Evolutionary conservation across 2,113 vertebrate species (phyloP).

Genomic region (Cryptomyrus ogoouensis): DNA sequence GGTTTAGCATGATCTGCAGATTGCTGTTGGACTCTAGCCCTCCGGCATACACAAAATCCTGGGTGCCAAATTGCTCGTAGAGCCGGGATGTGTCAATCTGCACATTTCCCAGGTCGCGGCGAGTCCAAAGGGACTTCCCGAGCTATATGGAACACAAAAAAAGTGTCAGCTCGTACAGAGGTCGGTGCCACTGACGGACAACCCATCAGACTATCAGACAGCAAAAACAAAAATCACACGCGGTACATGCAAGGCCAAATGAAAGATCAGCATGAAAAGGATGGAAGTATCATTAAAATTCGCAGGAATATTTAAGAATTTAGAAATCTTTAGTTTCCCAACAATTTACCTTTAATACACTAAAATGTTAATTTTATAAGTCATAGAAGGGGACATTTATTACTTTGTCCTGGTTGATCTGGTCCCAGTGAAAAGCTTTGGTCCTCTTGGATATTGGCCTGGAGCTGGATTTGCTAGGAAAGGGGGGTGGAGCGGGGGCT

Average conservation of each 20-base stretch:
- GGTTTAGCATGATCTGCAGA: slow-evolving; percentile 61
- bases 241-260: not conserved
- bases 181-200: not conserved
- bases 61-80: slow-evolving; percentile 53
- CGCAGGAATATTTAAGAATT: not conserved
- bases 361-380: not conserved
- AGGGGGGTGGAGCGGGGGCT: slow-evolving; percentile 33
- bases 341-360: not conserved
- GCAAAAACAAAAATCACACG: not conserved
- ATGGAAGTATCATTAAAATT: not conserved
- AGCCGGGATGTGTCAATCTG: slow-evolving; percentile 52
- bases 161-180: not conserved
- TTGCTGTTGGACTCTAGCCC: slow-evolving; percentile 33
- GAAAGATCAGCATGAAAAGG: not conserved
- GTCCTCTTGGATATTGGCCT: slow-evolving; percentile 35
- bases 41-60: slow-evolving; percentile 26
- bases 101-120: slow-evolving; percentile 38
- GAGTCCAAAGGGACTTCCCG: slow-evolving; percentile 65
- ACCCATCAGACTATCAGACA: not conserved
- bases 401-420: slow-evolving; percentile 58
- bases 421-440: slow-evolving; percentile 69
- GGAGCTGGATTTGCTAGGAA: slow-evolving; percentile 6
- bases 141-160: slow-evolving; percentile 52
- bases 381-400: not conserved
- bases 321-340: not conserved